Conservation (phyloP, 2,797 vertebrate genomes). For the Manis javanica region DNA sequence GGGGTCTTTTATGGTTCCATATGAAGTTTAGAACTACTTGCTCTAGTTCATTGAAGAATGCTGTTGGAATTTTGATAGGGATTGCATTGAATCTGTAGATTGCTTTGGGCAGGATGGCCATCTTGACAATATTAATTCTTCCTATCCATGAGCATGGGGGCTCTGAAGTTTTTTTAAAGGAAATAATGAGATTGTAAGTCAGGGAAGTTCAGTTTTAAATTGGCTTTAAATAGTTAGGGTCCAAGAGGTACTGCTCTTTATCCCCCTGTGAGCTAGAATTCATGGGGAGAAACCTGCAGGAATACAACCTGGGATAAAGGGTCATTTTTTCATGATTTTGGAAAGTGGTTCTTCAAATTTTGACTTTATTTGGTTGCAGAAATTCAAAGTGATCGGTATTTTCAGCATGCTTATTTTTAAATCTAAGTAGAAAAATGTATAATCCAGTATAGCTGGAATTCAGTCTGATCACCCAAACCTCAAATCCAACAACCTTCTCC, state of each 20-base stretch:
- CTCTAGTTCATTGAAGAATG: too few relatives aligned
- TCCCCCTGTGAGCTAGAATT: not conserved
- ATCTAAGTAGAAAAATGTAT: not conserved
- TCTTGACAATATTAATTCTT: too few relatives aligned
- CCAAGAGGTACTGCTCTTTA: not conserved
- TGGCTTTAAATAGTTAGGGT: not conserved
- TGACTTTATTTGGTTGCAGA: not conserved
- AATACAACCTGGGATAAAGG: not conserved
- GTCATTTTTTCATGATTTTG: not conserved
- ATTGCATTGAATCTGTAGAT: too few relatives aligned
- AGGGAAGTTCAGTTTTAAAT: not conserved
- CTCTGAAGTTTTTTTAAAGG: not conserved
- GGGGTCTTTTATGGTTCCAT: too few relatives aligned
- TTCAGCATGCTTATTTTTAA: not conserved
- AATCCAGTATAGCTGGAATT: not conserved
- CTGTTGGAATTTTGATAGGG: too few relatives aligned
- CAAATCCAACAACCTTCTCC: not conserved
- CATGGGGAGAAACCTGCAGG: not conserved
- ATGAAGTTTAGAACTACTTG: too few relatives aligned
- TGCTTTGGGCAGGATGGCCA: too few relatives aligned
- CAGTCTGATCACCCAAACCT: not conserved
- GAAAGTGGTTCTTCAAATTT: not conserved
- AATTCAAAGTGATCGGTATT: not conserved
- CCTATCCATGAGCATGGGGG: too few relatives aligned
- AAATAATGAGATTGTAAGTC: not conserved